phyloP scores from a whole-genome alignment of 2,888 invertebrate species.

The Xestia ashworthii region DNA sequence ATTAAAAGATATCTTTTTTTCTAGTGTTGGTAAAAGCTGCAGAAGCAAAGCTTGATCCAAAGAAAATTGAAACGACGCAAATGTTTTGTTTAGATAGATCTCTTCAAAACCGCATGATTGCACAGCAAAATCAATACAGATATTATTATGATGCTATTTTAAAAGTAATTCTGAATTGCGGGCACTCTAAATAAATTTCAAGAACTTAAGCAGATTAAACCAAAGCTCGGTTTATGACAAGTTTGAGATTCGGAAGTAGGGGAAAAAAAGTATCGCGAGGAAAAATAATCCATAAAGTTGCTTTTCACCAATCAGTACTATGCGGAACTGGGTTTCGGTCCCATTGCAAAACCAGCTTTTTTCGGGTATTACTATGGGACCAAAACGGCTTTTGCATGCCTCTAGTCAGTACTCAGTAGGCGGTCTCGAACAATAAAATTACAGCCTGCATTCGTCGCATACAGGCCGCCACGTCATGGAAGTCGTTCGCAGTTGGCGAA shows the following conservation, averaged over 20 bases:
- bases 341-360: no score
- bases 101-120: background rate
- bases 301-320: background rate
- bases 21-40: background rate
- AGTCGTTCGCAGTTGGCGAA: slow-evolving; percentile 87
- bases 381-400: no score
- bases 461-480: slow-evolving; percentile 72
- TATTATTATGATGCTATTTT: background rate
- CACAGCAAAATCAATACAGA: background rate
- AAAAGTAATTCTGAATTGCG: background rate
- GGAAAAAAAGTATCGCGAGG: background rate
- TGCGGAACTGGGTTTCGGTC: no score
- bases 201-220: background rate
- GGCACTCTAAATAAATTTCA: background rate
- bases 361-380: no score
- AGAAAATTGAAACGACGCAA: background rate
- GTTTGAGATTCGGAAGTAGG: background rate
- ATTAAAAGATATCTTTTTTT: background rate
- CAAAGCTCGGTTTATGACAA: background rate
- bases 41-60: background rate
- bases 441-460: slow-evolving; percentile 68
- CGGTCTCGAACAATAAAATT: background rate
- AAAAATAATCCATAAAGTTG: background rate
- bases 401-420: background rate
- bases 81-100: background rate